These are phyloP conservation scores for Tympanuchus pallidicinctus DNA, from an alignment of 2,113 vertebrate species.

Conservation along the genomic window DNA sequence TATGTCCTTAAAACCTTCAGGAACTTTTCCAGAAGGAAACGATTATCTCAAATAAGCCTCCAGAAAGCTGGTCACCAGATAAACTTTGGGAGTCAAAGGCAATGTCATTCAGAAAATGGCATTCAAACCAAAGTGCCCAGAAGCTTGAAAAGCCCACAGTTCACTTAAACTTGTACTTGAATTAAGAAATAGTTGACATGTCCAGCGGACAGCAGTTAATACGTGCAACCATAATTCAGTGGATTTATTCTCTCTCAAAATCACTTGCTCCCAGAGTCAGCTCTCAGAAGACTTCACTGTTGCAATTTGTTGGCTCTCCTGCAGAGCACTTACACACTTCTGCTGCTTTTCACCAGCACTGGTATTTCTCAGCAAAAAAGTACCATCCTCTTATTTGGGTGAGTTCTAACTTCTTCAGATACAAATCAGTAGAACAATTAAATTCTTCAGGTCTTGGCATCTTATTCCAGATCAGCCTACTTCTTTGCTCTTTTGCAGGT, in stretches of 20 bases:
- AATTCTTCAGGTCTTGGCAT: background rate
- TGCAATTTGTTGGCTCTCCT: background rate
- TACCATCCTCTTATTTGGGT: background rate
- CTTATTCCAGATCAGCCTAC: background rate
- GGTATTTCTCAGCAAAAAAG: background rate
- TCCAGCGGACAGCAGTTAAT: background rate
- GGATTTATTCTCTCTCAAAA: background rate
- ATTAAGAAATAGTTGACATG: background rate
- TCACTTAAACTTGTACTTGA: background rate
- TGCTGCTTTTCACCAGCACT: background rate
- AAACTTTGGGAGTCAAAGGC: background rate
- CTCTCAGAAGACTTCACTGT: background rate
- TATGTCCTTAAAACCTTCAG: background rate
- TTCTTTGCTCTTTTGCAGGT: background rate
- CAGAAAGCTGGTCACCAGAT: background rate
- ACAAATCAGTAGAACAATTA: background rate
- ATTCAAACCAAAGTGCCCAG: background rate
- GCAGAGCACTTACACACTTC: background rate
- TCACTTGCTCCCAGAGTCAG: background rate
- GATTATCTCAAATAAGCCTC: background rate
- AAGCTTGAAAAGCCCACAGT: background rate
- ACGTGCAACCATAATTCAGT: background rate
- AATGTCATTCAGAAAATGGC: background rate
- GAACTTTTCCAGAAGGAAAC: background rate
- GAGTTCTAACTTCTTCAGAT: background rate